Evolutionary conservation across 2,797 vertebrate genomes (phyloP).

Genomic region (Galagoides demidoff): DNA sequence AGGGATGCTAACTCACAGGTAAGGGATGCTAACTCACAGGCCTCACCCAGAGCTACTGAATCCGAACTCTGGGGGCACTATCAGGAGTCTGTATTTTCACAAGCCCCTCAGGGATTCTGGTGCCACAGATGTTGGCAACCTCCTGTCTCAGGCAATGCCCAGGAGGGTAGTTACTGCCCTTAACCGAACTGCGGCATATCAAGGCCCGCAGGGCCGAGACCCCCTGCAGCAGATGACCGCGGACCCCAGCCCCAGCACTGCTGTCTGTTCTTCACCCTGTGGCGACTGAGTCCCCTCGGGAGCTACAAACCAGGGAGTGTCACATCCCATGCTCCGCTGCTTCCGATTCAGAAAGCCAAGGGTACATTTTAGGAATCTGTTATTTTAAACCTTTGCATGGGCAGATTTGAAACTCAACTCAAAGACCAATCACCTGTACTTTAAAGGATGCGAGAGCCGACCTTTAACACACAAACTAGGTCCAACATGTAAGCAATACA

Average conservation of each 20-base stretch:
- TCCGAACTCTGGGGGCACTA: not conserved
- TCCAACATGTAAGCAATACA: not conserved
- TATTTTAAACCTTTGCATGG: not conserved
- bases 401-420: not conserved
- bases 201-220: accelerated
- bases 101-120: not conserved
- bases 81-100: not conserved
- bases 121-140: accelerated
- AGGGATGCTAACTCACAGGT: not conserved
- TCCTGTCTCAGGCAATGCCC: not conserved
- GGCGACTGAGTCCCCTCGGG: no score
- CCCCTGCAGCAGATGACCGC: no score
- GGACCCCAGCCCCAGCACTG: no score
- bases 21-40: not conserved
- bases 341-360: not conserved
- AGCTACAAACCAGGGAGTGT: not conserved
- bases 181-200: not conserved
- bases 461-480: not conserved
- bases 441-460: not conserved
- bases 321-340: not conserved
- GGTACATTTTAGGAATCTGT: not conserved
- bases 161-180: not conserved
- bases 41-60: not conserved
- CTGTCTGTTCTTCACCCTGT: not conserved
- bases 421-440: not conserved